Evolutionary conservation across 2,888 invertebrate species (phyloP).

Genomic region (Sphaerophoria taeniata): DNA sequence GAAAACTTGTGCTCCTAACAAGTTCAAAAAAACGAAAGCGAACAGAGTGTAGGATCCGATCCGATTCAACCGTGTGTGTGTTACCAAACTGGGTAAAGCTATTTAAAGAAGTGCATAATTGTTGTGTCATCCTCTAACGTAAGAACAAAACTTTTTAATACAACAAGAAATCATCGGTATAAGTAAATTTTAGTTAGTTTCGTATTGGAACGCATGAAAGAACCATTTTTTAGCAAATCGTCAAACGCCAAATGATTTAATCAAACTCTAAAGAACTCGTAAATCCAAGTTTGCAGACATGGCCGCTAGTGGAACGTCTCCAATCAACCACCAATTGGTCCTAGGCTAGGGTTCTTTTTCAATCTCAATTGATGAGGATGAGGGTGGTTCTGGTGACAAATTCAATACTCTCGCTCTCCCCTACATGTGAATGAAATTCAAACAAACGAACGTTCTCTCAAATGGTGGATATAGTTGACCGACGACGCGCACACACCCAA

Average conservation of each 20-base stretch:
- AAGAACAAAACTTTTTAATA: slow-evolving; percentile 63
- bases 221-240: background rate
- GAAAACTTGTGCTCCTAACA: slow-evolving; percentile 10
- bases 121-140: slow-evolving; percentile 67
- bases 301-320: slow-evolving; percentile 26
- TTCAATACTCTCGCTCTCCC: slow-evolving; percentile 35
- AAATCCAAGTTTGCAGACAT: background rate
- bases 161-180: slow-evolving; percentile 49
- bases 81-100: slow-evolving; percentile 65
- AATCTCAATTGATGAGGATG: slow-evolving; percentile 24
- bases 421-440: background rate
- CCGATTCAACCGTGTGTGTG: slow-evolving; percentile 43
- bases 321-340: slow-evolving; percentile 47
- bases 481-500: slow-evolving; percentile 12
- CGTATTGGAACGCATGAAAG: slow-evolving; percentile 29
- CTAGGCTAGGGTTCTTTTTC: slow-evolving; percentile 63
- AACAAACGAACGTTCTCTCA: slow-evolving; percentile 13
- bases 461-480: slow-evolving; percentile 23
- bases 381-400: slow-evolving; percentile 48
- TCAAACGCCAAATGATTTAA: slow-evolving; percentile 23
- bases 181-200: slow-evolving; percentile 29
- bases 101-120: slow-evolving; percentile 60
- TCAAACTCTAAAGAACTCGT: slow-evolving; percentile 20
- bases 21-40: background rate
- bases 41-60: slow-evolving; percentile 21